Evolutionary conservation across 2,888 invertebrate species (phyloP), one percentile per base, ranked within the genome.

Genomic region (Sericinus montela): DNA sequence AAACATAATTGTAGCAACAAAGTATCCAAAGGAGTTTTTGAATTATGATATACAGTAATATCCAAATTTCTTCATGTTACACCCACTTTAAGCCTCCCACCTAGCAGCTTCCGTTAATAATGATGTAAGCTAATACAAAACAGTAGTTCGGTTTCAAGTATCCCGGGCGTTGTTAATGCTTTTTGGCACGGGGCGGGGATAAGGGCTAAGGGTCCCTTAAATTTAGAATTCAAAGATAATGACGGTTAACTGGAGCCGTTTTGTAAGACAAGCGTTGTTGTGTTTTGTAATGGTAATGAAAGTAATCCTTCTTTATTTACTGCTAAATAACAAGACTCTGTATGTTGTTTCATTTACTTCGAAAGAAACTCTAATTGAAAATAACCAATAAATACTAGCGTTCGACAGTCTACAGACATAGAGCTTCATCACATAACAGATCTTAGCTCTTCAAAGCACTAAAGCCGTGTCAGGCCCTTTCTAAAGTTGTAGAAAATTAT

Each of bases 61-160:
- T 41, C 41, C 39, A 49, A 51, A 47, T 45, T 47, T 55, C 44
- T 42, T 40, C 51, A 47, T 51, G 55, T 55, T 58, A 62, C 69
- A 65, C 70, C 69, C 59, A 58, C 54, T 56, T 56, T 60, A 47
- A 47, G 58, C n/a, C 58, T 67, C 57, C 52, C 16, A 45, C 45
- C 37, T 34, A 36, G 25, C 43, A 45, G 47, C 69, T 65, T 61
- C 63, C 55, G 57, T 65, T 69, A 75, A 78, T 82, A 75, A 81
- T 71, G 70, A 72, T 61, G 79, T 75, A 76, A 82, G 58, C 48
- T 67, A 64, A 81, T 58, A 73, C 72, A 57, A 58, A 72, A 71
- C 76, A 72, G 69, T 68, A 69, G 77, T 71, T 65, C 57, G 50
- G 64, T 63, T 60, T 71, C 69, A 50, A 52, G 52, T 69, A 55